Conservation (phyloP, 1,140 invertebrate species). For the Pseudomyrmex sp. region DNA sequence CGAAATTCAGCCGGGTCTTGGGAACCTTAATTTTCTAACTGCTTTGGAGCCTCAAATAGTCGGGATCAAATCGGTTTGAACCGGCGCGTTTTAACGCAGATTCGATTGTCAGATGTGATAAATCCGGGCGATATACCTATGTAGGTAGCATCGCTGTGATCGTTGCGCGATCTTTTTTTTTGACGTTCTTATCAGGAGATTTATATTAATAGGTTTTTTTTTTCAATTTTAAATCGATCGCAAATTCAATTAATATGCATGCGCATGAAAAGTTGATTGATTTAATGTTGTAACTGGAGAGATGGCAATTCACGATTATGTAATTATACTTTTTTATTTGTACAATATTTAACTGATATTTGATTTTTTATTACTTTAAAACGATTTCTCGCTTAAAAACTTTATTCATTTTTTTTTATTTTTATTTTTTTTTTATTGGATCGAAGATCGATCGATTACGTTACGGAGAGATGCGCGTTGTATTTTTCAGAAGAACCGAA, state of each 20-base stretch:
- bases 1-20: background rate
- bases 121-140: background rate
- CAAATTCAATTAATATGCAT: background rate
- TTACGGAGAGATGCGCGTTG: background rate
- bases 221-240: background rate
- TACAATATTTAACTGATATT: background rate
- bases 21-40: background rate
- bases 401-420: no score
- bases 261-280: no score
- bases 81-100: background rate
- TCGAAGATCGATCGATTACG: background rate
- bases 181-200: background rate
- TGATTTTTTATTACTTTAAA: background rate
- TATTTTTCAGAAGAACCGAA: background rate
- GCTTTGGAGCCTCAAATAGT: background rate
- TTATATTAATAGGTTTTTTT: background rate
- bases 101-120: background rate
- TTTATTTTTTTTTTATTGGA: no score
- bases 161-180: background rate
- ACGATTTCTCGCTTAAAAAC: no score
- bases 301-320: no score
- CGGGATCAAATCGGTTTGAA: background rate
- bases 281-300: no score
- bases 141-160: background rate
- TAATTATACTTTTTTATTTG: background rate